A percentile compares a stretch with the other conserved stretches of the same genome.
These are phyloP conservation scores for Lordiphosa andalusiaca DNA, from an alignment of 2,888 invertebrate genomes.

Conservation along the genomic window DNA sequence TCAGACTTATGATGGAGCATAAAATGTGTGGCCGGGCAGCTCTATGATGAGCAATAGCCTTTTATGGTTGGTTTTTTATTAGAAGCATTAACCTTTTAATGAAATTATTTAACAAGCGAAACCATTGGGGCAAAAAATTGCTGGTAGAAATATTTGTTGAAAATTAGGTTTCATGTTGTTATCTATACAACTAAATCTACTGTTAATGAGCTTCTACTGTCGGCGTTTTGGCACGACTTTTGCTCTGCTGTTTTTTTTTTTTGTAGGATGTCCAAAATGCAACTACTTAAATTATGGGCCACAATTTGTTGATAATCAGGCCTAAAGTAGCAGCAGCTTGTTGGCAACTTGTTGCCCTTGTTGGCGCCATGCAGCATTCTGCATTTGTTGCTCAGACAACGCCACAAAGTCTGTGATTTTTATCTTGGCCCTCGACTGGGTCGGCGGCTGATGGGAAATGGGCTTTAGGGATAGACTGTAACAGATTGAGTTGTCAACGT, in stretches of 20 bases:
- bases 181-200: conserved; percentile 2
- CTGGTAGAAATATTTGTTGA: background rate
- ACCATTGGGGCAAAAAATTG: background rate
- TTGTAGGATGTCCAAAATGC: conserved; percentile 21
- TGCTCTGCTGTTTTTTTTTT: conserved; percentile 21
- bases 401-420: conserved; percentile 77
- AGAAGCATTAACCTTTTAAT: background rate
- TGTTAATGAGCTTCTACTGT: conserved; percentile 7
- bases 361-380: conserved; percentile 11
- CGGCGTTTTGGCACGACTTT: conserved; percentile 22
- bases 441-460: too few relatives aligned
- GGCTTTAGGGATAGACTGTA: too few relatives aligned
- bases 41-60: background rate
- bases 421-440: conserved; percentile 55
- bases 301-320: conserved; percentile 49
- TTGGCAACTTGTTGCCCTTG: conserved; percentile 36
- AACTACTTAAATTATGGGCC: conserved; percentile 50
- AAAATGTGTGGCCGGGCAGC: too few relatives aligned
- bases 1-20: background rate
- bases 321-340: conserved; percentile 19
- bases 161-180: conserved; percentile 13
- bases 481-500: too few relatives aligned
- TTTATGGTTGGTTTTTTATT: conserved; percentile 1
- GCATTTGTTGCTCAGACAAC: conserved; percentile 32
- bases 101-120: background rate